Percentiles rank a stretch among this genome's conserved stretches.
Conservation (phyloP, 30 jellyfish, hydroid and myxozoan genomes). For the Chironex yamaguchii region DNA sequence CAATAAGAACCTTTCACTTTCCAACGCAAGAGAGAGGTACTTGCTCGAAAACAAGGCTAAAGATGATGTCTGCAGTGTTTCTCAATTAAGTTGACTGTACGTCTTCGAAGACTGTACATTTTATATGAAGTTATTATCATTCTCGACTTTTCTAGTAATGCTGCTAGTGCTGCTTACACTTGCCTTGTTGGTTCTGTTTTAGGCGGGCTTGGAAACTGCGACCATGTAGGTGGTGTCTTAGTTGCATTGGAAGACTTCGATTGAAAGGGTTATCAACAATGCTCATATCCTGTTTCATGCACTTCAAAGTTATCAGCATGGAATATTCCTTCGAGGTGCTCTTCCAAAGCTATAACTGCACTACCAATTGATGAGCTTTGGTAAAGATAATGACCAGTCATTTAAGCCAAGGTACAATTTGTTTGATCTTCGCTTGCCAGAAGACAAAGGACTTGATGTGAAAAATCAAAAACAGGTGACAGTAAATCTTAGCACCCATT, state of each 20-base stretch:
- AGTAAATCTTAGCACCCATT: neutral
- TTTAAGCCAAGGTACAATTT: neutral
- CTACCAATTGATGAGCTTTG: conserved; percentile 30
- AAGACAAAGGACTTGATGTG: conserved; percentile 18
- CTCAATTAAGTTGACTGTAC: too few species aligned
- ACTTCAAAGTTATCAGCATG: conserved; percentile 52
- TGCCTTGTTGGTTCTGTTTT: conserved; percentile 52
- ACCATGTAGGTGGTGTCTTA: conserved; percentile 23
- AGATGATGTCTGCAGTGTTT: too few species aligned
- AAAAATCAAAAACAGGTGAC: neutral
- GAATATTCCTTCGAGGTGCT: conserved; percentile 47
- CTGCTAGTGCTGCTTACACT: conserved; percentile 54
- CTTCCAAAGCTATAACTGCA: neutral
- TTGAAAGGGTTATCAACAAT: conserved; percentile 28
- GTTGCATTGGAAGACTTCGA: conserved; percentile 51
- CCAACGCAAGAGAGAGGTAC: too few species aligned
- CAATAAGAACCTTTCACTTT: too few species aligned
- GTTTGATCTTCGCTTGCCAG: conserved; percentile 19
- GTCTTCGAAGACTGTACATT: too few species aligned
- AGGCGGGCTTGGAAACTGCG: conserved; percentile 18
- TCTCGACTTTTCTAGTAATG: conserved; percentile 24
- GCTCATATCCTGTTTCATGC: conserved; percentile 16
- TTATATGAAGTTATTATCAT: conserved; percentile 6
- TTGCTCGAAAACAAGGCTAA: too few species aligned
- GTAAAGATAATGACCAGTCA: conserved; percentile 22